Evolutionary conservation across 2,888 invertebrate species (phyloP), one percentile per base, ranked within the genome.

Genomic region (Athrips mouffetella): DNA sequence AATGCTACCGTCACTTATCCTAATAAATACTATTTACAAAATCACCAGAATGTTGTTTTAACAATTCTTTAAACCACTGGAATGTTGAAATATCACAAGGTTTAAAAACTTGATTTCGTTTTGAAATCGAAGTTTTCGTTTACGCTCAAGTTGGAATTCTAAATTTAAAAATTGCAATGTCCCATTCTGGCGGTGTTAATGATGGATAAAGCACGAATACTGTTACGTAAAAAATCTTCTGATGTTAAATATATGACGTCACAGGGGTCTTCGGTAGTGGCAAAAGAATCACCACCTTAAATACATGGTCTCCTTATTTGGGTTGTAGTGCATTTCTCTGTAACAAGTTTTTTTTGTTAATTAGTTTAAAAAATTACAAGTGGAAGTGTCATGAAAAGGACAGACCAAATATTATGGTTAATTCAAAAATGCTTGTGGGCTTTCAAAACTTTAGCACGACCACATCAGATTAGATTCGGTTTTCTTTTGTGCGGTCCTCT

Each of bases 11-110:
- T 83, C 72, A 77, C 81, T 85, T 79, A 85, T 63, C 65, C 85
- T 87, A 87, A 85, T 85, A 86, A 87, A 86, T 87, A 86, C 79
- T 88, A 88, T 88, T 74, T 87, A 88, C 88, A 88, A 77, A n/a
- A 79, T 81, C 84, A 84, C 88, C 86, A 86, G 85, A 88, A 86
- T 77, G 77, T 73, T 68, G 50, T 58, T 47, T 47, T 44, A 45
- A 45, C 45, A 45, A 45, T 45, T 42, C 8, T 48, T 18, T 47
- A 41, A 52, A 44, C 45, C 41, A 35, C 42, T 52, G 46, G 52
- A 47, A 47, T 49, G 46, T 40, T 35, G 48, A 48, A 45, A 30
- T 50, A 50, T 50, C 50, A 50, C 50, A 50, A 35, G 27, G 11
- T 16, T 30, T 31, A 41, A 41, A 37, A 49, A 45, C 31, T 49